Percentiles rank a stretch among this genome's conserved stretches.
Evolutionary conservation across 2,113 vertebrate species (phyloP).

Genomic region (Burhinus bistriatus): DNA sequence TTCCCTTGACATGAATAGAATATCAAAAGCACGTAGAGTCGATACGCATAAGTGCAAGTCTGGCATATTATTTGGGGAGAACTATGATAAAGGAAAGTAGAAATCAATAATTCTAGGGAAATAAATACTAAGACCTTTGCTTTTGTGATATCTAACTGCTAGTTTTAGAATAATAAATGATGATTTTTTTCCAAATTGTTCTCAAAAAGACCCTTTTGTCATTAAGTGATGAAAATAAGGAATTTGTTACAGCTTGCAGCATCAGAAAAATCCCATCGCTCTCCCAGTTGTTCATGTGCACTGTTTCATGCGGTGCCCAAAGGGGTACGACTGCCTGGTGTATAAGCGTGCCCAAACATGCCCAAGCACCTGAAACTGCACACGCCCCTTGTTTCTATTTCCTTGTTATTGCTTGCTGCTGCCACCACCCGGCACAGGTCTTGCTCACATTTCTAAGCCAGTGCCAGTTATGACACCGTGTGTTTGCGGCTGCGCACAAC

Average conservation of each 20-base stretch:
- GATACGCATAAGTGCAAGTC: rapidly evolving
- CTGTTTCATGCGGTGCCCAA: too few relatives aligned
- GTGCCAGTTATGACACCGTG: background rate
- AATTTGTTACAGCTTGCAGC: background rate
- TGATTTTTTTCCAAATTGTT: rapidly evolving
- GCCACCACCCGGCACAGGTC: background rate
- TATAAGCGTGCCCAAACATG: rapidly evolving
- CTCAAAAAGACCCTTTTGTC: background rate
- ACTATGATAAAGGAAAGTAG: background rate
- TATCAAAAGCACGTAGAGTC: background rate
- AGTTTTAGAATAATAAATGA: background rate
- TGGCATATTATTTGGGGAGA: background rate
- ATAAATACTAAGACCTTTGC: background rate
- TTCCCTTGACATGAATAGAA: background rate
- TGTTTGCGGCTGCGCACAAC: background rate
- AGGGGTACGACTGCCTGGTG: background rate
- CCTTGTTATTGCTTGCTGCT: background rate
- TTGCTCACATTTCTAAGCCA: background rate
- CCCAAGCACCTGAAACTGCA: background rate
- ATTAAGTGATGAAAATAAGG: background rate
- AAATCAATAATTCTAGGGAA: background rate
- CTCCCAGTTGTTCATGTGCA: background rate
- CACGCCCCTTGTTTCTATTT: rapidly evolving
- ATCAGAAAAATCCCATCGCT: rapidly evolving
- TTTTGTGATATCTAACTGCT: background rate